These are phyloP conservation scores for Drosophila nr. medialis DNA, from an alignment of 2,888 invertebrate genomes.

Conservation along the genomic window DNA sequence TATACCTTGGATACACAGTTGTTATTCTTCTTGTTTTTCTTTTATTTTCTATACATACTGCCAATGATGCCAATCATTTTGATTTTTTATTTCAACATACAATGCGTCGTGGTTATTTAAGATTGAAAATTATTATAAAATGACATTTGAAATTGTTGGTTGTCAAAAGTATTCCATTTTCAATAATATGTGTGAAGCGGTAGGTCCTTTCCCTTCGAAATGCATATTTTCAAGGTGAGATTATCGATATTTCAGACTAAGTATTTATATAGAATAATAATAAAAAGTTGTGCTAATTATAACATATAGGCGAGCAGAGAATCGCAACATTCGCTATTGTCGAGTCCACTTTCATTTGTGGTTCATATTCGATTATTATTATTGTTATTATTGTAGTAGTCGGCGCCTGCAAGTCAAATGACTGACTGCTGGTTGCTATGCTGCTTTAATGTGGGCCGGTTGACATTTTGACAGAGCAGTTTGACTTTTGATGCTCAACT, in stretches of 20 bases:
- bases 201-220: background rate
- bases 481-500: conserved; percentile 35
- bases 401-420: conserved; percentile 26
- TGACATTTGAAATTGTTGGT: conserved; percentile 8
- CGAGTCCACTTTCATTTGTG: background rate
- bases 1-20: background rate
- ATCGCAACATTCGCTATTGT: background rate
- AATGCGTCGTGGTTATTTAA: conserved; percentile 20
- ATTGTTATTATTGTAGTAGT: background rate
- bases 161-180: background rate
- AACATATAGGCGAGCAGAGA: background rate
- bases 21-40: background rate
- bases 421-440: background rate
- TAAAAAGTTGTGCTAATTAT: background rate
- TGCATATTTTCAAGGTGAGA: background rate
- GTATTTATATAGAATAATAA: background rate
- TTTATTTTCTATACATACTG: background rate
- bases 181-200: background rate
- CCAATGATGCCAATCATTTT: conserved; percentile 49
- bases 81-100: conserved; percentile 37
- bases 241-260: background rate
- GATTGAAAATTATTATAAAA: conserved; percentile 9
- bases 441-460: background rate
- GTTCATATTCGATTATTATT: background rate
- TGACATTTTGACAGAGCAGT: conserved; percentile 36